Conservation (phyloP, 2,888 invertebrate species). For the Hybos culiciformis region DNA sequence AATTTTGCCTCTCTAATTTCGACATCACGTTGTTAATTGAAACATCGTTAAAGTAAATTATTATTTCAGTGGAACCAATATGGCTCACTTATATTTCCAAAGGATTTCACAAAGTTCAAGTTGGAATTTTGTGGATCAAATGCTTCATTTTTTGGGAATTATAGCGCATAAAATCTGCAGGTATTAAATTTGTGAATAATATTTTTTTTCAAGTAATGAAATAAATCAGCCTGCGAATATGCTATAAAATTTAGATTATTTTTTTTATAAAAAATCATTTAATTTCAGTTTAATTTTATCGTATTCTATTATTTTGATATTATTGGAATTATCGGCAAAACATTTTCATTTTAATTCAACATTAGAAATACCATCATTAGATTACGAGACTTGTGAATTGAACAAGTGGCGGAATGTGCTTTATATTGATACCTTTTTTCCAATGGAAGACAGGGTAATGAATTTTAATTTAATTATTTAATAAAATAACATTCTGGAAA, state of each 20-base stretch:
- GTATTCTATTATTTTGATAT: slow-evolving; percentile 42
- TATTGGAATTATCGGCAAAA: slow-evolving; percentile 39
- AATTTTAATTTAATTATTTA: not conserved
- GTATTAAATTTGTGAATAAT: slow-evolving; percentile 33
- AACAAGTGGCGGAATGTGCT: slow-evolving; percentile 52
- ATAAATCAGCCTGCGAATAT: slow-evolving; percentile 7
- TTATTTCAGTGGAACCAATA: slow-evolving; percentile 42
- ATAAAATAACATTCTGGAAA: not conserved
- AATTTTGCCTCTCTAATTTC: too few species aligned
- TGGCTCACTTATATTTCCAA: slow-evolving; percentile 47
- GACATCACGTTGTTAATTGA: too few species aligned
- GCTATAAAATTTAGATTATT: slow-evolving; percentile 6
- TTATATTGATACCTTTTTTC: slow-evolving; percentile 47
- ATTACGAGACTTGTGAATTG: slow-evolving; percentile 42
- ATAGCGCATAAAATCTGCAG: slow-evolving; percentile 43
- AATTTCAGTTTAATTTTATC: slow-evolving; percentile 43
- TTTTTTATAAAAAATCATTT: not conserved
- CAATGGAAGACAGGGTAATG: slow-evolving; percentile 43
- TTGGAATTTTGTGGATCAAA: slow-evolving; percentile 36
- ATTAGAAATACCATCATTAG: slow-evolving; percentile 41
- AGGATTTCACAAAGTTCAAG: slow-evolving; percentile 30
- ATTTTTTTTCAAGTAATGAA: too few species aligned
- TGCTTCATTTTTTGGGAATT: slow-evolving; percentile 40
- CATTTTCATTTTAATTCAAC: slow-evolving; percentile 36
- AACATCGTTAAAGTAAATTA: too few species aligned